Conservation (phyloP, 2,113 vertebrate species). For the Apteryx mantelli region DNA sequence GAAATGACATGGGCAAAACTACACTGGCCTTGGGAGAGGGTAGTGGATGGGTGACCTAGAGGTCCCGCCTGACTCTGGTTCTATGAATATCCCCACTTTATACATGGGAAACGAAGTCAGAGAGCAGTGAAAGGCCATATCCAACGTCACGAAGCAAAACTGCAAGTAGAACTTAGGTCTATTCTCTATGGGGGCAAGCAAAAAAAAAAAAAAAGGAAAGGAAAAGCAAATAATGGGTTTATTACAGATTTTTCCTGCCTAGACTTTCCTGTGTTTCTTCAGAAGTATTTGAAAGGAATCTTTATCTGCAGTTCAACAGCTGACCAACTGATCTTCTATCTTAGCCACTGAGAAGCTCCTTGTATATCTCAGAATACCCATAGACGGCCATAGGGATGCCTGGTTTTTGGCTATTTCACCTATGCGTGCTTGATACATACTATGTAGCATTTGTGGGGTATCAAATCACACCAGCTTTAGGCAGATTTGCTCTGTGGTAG, state of each 20-base stretch:
- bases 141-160: background rate
- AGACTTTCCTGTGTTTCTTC: background rate
- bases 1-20: background rate
- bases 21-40: background rate
- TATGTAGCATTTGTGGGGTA: background rate
- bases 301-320: background rate
- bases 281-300: background rate
- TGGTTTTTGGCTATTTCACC: background rate
- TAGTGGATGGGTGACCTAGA: background rate
- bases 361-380: accelerated
- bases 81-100: background rate
- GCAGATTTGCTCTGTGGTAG: background rate
- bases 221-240: background rate
- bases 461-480: background rate
- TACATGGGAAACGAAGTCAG: background rate
- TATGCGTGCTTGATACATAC: background rate
- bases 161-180: background rate
- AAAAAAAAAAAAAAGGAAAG: background rate
- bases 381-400: accelerated
- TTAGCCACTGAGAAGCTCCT: background rate
- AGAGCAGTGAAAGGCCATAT: conserved; percentile 10
- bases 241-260: background rate
- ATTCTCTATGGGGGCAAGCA: background rate
- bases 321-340: background rate
- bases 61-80: conserved; percentile 14